Evolutionary conservation across 2,113 vertebrate species (phyloP), one percentile per base, ranked within the genome.

Genomic region (Chloroceryle aenea): DNA sequence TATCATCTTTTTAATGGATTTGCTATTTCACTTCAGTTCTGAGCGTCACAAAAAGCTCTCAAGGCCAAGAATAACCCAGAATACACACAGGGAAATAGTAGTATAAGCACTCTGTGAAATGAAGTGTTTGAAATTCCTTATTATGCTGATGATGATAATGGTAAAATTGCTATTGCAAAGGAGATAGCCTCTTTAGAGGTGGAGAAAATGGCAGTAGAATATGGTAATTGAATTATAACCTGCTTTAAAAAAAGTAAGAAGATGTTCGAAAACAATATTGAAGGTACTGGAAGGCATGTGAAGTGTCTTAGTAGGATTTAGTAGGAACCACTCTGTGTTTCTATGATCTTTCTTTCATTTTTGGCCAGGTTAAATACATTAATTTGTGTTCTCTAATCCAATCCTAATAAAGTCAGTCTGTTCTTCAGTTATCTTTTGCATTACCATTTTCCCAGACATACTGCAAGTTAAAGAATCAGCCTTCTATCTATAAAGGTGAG

Each of bases 211-310:
- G 47, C 43, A 87, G 32, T 17, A 63, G n/a, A 53, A 55, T 56
- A 56, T 27, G 18, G 34, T 93, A 95, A 95, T 64, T 93, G 61
- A 95, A 94, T 95, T 94, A 87, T 62, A 80, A 74, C 34, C 55
- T 12, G 11, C 50, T 84, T 80, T 14, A 42, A 63, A 79, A 88
- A 68, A 30, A 40, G 34, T 27, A 62, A 80, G 52, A 38, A 1
- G 1, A 27, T 52, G 52, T 40, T 92, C 3, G 11, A 52, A 90
- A 85, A 21, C 16, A 55, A 17, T 42, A 38, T 34, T 4, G 3
- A 53, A 87, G 58, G 5, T 36, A n/a, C n/a, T 38, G 36, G 58
- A 76, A 69, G 34, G 3, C 2, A 36, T 26, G 7, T 42, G 40
- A 87, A 73, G 67, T 66, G 36, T 79, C 21, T 55, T 56, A 26